Percentiles rank a stretch among this genome's conserved stretches.
phyloP scores from a whole-genome alignment of 2,888 invertebrate genomes.

The Drepanosiphum platanoidis region DNA sequence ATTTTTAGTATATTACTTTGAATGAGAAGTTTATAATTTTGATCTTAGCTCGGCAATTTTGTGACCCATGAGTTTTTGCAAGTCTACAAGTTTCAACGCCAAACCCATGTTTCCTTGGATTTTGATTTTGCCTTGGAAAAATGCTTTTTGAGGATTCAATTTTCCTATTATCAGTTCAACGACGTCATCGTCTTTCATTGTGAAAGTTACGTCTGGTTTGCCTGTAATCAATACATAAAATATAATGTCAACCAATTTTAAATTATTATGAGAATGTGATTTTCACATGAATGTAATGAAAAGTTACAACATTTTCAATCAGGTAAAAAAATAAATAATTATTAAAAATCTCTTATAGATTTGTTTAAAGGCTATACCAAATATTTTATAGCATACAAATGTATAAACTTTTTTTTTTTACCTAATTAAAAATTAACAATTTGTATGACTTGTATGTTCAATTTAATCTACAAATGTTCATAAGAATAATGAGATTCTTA shows the following conservation, averaged over 20 bases:
- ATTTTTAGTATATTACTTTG: not conserved
- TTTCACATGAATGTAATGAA: not conserved
- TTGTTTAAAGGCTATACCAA: no score
- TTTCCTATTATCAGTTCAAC: slow-evolving; percentile 88
- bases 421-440: no score
- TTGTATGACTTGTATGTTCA: no score
- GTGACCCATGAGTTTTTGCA: slow-evolving; percentile 79
- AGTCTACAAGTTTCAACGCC: slow-evolving; percentile 90
- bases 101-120: slow-evolving; percentile 96
- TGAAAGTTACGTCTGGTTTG: slow-evolving; percentile 90
- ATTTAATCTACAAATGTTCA: no score
- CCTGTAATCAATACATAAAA: slow-evolving; percentile 68
- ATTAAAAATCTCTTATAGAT: no score
- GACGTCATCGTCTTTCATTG: slow-evolving; percentile 88
- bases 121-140: slow-evolving; percentile 95
- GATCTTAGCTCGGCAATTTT: slow-evolving; percentile 80
- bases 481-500: no score
- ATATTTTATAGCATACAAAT: no score
- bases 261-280: not conserved
- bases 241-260: not conserved
- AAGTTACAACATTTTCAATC: not conserved
- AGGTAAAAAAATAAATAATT: no score
- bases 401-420: no score
- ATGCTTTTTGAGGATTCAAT: slow-evolving; percentile 94
- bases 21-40: slow-evolving; percentile 73